Conservation (phyloP, 2,797 vertebrate genomes). For the Gallirallus australis region DNA sequence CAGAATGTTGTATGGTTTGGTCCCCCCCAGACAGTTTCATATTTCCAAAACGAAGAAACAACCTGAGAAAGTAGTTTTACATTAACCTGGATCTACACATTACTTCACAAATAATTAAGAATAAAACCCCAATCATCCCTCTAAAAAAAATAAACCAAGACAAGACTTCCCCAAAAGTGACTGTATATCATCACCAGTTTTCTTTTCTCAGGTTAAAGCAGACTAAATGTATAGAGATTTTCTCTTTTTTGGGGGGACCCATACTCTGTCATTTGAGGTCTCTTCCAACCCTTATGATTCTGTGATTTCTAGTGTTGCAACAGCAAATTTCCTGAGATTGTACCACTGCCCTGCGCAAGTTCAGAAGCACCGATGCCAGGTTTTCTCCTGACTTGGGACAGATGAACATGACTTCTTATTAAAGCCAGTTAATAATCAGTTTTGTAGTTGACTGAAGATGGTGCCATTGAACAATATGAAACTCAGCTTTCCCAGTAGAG, state of each 20-base stretch:
- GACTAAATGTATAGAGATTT: neutral
- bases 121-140: neutral
- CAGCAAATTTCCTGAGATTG: neutral
- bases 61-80: neutral
- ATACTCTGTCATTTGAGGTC: neutral
- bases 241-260: neutral
- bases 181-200: neutral
- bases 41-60: neutral
- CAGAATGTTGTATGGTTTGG: neutral
- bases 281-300: too few species aligned
- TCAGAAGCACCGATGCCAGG: neutral
- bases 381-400: neutral
- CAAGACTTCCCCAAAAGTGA: neutral
- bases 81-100: neutral
- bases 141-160: neutral
- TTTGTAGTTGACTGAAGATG: constrained; percentile 21
- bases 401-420: neutral
- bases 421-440: neutral
- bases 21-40: neutral
- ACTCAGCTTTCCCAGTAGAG: fast-evolving
- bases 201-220: neutral
- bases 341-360: neutral
- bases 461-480: neutral
- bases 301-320: neutral
- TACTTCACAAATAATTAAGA: constrained; percentile 5